phyloP scores from a whole-genome alignment of 2,888 invertebrate species.

The Invenusta paracnida region DNA sequence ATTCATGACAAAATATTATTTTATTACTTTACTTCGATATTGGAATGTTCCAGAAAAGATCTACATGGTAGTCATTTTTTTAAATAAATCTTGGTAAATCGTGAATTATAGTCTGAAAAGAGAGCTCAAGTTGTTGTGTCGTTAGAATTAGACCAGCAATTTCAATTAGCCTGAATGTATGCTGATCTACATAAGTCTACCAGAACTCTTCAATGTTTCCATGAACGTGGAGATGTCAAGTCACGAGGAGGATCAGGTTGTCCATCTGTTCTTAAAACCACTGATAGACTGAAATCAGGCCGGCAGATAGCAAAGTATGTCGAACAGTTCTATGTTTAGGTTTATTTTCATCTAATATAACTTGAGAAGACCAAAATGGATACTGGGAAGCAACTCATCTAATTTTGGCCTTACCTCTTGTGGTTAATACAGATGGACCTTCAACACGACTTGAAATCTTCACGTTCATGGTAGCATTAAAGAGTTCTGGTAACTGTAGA shows the following conservation, averaged over 20 bases:
- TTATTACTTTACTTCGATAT: slow-evolving; percentile 6
- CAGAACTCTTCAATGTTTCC: slow-evolving; percentile 17
- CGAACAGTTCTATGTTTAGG: neutral
- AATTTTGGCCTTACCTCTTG: slow-evolving; percentile 3
- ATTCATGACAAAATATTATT: slow-evolving; percentile 3
- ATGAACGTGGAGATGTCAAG: slow-evolving; percentile 17
- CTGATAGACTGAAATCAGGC: slow-evolving; percentile 8
- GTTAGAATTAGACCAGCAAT: neutral
- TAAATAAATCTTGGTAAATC: neutral
- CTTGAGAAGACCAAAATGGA: slow-evolving; percentile 20
- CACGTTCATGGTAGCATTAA: slow-evolving; percentile 1
- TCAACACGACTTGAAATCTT: slow-evolving; percentile 3
- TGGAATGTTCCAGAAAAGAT: neutral
- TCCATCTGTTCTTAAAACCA: too few relatives aligned
- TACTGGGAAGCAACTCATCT: slow-evolving; percentile 9
- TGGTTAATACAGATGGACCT: slow-evolving; percentile 9
- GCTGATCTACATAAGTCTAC: neutral
- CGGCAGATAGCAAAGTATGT: neutral
- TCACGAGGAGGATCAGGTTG: neutral
- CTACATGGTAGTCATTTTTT: neutral
- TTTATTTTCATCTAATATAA: neutral
- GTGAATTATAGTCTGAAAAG: slow-evolving; percentile 1
- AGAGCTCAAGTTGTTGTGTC: slow-evolving; percentile 9
- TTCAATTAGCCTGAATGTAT: neutral
- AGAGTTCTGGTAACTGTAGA: slow-evolving; percentile 6